Evolutionary conservation across 2,797 vertebrate species (phyloP).

Genomic region (Uromys caudimaculatus): DNA sequence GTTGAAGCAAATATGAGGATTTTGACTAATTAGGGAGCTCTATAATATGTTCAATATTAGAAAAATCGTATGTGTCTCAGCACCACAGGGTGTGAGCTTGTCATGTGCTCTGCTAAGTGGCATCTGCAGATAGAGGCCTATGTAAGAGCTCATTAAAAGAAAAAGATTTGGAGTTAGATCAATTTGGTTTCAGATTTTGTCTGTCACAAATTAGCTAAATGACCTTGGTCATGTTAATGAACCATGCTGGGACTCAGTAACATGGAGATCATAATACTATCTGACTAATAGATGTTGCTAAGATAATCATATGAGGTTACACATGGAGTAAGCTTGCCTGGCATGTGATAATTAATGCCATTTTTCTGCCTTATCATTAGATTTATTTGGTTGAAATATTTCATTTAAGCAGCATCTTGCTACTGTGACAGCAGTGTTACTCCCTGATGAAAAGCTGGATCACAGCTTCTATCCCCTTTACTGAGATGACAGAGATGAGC

Average conservation of each 20-base stretch:
- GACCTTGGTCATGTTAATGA: conserved; percentile 63
- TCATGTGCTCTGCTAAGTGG: conserved; percentile 38
- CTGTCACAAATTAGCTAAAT: conserved; percentile 58
- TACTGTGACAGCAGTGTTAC: neutral
- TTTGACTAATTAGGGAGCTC: conserved; percentile 62
- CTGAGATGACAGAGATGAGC: neutral
- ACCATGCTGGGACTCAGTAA: conserved; percentile 2
- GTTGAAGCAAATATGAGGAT: conserved; percentile 62
- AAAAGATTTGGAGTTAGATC: conserved; percentile 64
- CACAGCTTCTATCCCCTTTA: neutral
- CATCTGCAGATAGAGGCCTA: conserved; percentile 24
- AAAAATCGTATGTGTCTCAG: conserved; percentile 44
- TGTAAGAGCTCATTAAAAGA: conserved; percentile 50
- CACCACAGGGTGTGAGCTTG: conserved; percentile 63
- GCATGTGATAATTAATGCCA: neutral
- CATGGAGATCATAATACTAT: neutral
- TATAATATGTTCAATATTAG: conserved; percentile 61
- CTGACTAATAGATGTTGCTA: conserved; percentile 35
- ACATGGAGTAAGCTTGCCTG: neutral
- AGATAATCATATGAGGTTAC: conserved; percentile 34
- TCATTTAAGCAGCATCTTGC: neutral
- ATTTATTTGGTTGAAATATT: conserved; percentile 53
- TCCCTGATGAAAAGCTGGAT: neutral
- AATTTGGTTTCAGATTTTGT: conserved; percentile 61
- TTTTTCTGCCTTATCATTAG: conserved; percentile 34